Percentiles rank a stretch among this genome's conserved stretches.
Conservation (phyloP, 2,797 vertebrate species). For the Strix occidentalis region DNA sequence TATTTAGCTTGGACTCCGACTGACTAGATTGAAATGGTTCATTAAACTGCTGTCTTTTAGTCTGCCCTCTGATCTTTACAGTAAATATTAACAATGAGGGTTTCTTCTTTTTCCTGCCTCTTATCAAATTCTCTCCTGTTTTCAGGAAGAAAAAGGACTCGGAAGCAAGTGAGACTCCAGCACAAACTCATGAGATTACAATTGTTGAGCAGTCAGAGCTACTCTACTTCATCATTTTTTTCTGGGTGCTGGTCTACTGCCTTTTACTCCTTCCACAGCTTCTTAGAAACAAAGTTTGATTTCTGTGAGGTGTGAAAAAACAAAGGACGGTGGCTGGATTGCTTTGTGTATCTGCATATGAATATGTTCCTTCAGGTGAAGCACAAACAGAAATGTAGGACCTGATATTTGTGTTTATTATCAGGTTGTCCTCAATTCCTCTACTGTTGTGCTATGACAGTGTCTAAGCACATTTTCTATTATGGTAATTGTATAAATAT, state of each 20-base stretch:
- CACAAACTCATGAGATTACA: conserved; percentile 14
- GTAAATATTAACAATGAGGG: neutral
- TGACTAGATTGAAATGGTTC: neutral
- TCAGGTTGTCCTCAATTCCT: conserved; percentile 25
- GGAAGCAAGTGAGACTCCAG: conserved; percentile 33
- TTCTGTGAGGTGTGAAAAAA: conserved; percentile 50
- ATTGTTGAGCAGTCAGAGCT: conserved; percentile 73
- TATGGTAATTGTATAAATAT: conserved; percentile 43
- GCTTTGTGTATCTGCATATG: conserved; percentile 43
- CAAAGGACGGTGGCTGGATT: conserved; percentile 65
- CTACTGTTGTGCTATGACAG: conserved; percentile 44
- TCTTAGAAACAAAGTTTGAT: conserved; percentile 78
- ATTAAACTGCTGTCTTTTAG: neutral
- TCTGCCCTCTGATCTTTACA: neutral
- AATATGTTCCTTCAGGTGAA: conserved; percentile 53
- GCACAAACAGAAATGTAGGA: conserved; percentile 47
- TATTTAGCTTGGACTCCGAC: neutral
- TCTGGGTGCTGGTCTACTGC: conserved; percentile 93
- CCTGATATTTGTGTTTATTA: conserved; percentile 33
- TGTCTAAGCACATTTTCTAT: conserved; percentile 52
- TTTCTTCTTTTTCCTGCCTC: neutral
- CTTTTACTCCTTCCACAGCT: conserved; percentile 89
- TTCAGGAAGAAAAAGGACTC: conserved; percentile 66
- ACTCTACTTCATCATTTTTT: conserved; percentile 84
- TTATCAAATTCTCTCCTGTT: neutral